phyloP scores from a whole-genome alignment of 1,140 invertebrate genomes.

The Eriosoma lanigerum region DNA sequence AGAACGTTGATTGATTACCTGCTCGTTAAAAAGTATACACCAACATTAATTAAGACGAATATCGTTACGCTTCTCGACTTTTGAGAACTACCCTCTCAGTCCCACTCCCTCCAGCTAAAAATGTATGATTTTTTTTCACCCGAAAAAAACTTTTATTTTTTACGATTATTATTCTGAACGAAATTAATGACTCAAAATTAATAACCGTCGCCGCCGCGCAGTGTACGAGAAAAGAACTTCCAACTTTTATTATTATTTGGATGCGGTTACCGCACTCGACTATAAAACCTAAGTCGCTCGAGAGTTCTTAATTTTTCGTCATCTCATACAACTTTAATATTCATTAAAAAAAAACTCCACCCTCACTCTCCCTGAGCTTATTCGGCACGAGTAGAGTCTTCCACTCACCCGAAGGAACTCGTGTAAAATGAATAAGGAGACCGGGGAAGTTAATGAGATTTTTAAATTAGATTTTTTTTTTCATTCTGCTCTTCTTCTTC shows the following conservation, averaged over 20 bases:
- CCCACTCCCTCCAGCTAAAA: neutral
- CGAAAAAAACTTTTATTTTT: constrained; percentile 36
- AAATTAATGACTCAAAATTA: constrained; percentile 52
- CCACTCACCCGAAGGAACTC: constrained; percentile 5
- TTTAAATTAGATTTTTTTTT: constrained; percentile 51
- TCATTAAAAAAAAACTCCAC: constrained; percentile 38
- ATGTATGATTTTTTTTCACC: constrained; percentile 1
- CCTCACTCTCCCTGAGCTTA: too few species aligned
- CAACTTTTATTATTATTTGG: constrained; percentile 51
- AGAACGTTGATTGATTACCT: constrained; percentile 50
- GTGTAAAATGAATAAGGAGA: constrained; percentile 46
- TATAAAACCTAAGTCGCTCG: constrained; percentile 45
- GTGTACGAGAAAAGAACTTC: constrained; percentile 18
- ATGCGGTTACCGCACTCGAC: constrained; percentile 44
- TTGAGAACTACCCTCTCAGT: constrained; percentile 9
- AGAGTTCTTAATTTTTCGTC: constrained; percentile 51
- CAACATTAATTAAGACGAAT: constrained; percentile 50
- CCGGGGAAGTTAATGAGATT: constrained; percentile 50
- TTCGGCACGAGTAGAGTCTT: too few species aligned
- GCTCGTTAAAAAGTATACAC: constrained; percentile 23
- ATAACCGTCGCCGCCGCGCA: constrained; percentile 29
- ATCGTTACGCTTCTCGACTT: constrained; percentile 47
- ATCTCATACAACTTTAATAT: constrained; percentile 51
- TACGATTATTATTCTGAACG: constrained; percentile 46
- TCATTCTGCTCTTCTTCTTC: neutral